Evolutionary conservation across 64 coral and sea anemone species (phyloP).

Genomic region (Orbicella faveolata): DNA sequence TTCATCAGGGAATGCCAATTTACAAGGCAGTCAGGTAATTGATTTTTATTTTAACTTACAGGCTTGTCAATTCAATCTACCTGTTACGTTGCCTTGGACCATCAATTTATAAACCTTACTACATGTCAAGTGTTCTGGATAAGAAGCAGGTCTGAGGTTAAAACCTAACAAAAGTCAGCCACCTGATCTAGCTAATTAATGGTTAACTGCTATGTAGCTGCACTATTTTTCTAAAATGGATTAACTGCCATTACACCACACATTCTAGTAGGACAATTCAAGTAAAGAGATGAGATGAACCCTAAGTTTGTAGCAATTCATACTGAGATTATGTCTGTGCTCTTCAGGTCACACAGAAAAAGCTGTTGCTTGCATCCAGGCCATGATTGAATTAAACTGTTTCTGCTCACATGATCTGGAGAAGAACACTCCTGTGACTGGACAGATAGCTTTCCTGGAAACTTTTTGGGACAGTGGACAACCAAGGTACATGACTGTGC

Average conservation of each 20-base stretch:
- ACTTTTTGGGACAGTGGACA: slow-evolving; percentile 94
- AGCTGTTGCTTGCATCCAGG: slow-evolving; percentile 82
- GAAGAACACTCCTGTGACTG: slow-evolving; percentile 35
- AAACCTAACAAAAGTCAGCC: too few species aligned
- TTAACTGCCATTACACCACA: too few species aligned
- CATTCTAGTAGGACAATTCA: too few species aligned
- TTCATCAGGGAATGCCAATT: slow-evolving; percentile 89
- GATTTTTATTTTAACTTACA: not conserved
- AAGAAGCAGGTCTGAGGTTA: too few species aligned
- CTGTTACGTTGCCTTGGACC: not conserved
- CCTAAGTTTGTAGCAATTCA: too few species aligned
- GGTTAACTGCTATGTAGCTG: too few species aligned
- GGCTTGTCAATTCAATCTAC: not conserved
- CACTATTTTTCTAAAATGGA: too few species aligned
- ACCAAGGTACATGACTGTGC: slow-evolving; percentile 62
- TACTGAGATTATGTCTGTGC: not conserved
- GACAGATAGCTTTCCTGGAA: slow-evolving; percentile 76
- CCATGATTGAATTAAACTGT: slow-evolving; percentile 83
- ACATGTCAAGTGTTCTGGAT: too few species aligned
- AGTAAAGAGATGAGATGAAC: too few species aligned
- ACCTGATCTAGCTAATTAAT: too few species aligned
- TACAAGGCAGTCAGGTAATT: slow-evolving; percentile 85
- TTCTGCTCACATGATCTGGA: slow-evolving; percentile 69
- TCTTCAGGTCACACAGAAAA: slow-evolving; percentile 91
- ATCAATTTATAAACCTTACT: not conserved